These are phyloP conservation scores for Xiphophorus hellerii DNA, from an alignment of 2,113 vertebrate species.

Conservation along the genomic window DNA sequence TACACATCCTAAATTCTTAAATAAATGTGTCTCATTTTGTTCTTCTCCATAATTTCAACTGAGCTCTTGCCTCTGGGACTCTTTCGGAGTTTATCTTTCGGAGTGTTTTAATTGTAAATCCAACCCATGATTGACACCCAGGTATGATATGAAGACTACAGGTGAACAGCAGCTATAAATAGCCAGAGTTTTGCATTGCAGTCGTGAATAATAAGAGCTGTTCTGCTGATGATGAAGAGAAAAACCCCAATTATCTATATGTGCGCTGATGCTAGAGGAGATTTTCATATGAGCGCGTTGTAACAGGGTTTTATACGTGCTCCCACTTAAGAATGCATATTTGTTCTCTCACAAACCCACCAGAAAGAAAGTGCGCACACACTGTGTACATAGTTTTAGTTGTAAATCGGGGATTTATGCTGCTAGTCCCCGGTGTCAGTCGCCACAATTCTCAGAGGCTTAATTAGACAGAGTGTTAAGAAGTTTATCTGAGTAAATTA, in stretches of 20 bases:
- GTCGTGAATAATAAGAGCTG: constrained; percentile 7
- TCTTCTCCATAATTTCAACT: background rate
- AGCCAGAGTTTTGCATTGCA: background rate
- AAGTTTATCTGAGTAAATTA: constrained; percentile 61
- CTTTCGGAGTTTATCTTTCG: background rate
- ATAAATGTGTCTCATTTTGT: background rate
- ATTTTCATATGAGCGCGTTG: background rate
- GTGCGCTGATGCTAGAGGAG: background rate
- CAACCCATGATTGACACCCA: background rate
- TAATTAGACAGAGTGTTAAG: constrained; percentile 58
- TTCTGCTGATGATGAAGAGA: background rate
- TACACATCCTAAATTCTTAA: background rate
- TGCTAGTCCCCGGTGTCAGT: constrained; percentile 31
- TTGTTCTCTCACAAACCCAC: constrained; percentile 1
- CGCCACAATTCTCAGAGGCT: constrained; percentile 50
- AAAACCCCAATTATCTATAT: constrained; percentile 5
- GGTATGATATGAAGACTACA: background rate
- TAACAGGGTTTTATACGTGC: background rate
- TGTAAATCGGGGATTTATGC: constrained; percentile 12
- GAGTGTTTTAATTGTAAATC: constrained; percentile 2
- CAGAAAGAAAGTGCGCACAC: background rate
- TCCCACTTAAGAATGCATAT: background rate
- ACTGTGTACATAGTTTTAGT: constrained; percentile 14
- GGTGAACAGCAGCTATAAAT: background rate
- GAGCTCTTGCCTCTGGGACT: background rate